Conservation (phyloP, 2,888 invertebrate genomes). For the Cecidostiba fungosa region DNA sequence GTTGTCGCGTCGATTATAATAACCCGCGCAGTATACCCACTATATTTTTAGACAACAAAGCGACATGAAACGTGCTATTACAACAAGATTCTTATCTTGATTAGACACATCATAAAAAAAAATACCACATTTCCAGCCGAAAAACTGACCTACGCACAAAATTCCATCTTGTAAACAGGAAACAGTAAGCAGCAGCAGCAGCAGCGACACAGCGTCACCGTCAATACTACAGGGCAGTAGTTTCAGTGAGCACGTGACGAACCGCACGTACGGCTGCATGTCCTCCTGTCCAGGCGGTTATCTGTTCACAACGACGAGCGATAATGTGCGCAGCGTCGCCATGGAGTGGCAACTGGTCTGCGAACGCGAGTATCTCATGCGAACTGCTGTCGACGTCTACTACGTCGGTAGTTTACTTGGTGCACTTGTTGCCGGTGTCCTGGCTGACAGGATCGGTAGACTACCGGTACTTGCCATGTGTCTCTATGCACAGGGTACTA, state of each 20-base stretch:
- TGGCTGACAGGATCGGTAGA: conserved; percentile 79
- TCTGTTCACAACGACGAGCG: conserved; percentile 70
- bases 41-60: too few relatives aligned
- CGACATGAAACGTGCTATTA: too few relatives aligned
- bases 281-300: conserved; percentile 64
- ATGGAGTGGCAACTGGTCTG: conserved; percentile 80
- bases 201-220: not conserved
- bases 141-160: not conserved
- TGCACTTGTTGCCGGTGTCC: conserved; percentile 78
- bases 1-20: too few relatives aligned
- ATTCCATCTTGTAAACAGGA: not conserved
- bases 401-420: conserved; percentile 79
- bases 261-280: conserved; percentile 65
- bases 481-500: conserved; percentile 78
- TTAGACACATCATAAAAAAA: too few relatives aligned
- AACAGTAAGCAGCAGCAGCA: not conserved
- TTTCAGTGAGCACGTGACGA: not conserved
- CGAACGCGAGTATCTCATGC: conserved; percentile 74
- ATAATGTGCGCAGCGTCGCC: conserved; percentile 70
- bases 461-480: conserved; percentile 79
- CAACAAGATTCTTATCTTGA: too few relatives aligned
- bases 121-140: too few relatives aligned
- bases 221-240: not conserved
- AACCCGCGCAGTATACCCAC: too few relatives aligned
- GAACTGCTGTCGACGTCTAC: conserved; percentile 77